Evolutionary conservation across 2,797 vertebrate species (phyloP), one percentile per base, ranked within the genome.

Genomic region (Pangasius macronema): DNA sequence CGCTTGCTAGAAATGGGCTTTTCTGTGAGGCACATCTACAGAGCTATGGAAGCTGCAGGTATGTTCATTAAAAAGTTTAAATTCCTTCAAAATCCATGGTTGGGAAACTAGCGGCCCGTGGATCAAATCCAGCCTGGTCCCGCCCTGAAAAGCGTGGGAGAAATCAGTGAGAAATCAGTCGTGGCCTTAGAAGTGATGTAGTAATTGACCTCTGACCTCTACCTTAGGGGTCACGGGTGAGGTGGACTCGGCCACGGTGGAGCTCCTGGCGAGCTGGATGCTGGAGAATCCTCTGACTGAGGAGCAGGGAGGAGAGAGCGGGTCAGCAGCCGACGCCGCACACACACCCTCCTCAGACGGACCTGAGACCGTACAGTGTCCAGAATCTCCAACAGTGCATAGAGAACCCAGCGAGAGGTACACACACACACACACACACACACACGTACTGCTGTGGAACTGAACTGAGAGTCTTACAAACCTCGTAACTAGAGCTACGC

Each of bases 1-100:
- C 95, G 95, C 51, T 95, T 97, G 93, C 93, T 96, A 92, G 96
- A 97, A 95, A 97, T 97, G 96, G 96, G 96, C 92, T 97, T 97
- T 94, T 92, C 96, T 93, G 93, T 96, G 93, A 95, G 95, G 92
- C 96, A 97, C 92, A 96, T 97, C 95, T 95, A 95, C 95, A 94
- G 94, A 93, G 96, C 96, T 91, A 96, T 97, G 96, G 96, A 96
- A 91, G 95, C 95, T 91, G 95, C 96, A 96, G 96, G 96, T 96
- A 96, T 63, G n/a, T 53, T 42, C 59, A 14, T 81, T 14, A 9
- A 30, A 30, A 42, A 42, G 42, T 42, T 42, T 42, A 0, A 42
- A 42, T 42, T 42, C 42, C 42, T 72, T 42, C 3, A 14, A 7
- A n/a, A 30, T 18, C 36, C 20, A 18, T 0, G 16, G 67, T 68